Percentiles rank a stretch among this genome's conserved stretches.
These are phyloP conservation scores for Oreohelix idahoensis DNA, from an alignment of 1,140 invertebrate species.

Conservation along the genomic window DNA sequence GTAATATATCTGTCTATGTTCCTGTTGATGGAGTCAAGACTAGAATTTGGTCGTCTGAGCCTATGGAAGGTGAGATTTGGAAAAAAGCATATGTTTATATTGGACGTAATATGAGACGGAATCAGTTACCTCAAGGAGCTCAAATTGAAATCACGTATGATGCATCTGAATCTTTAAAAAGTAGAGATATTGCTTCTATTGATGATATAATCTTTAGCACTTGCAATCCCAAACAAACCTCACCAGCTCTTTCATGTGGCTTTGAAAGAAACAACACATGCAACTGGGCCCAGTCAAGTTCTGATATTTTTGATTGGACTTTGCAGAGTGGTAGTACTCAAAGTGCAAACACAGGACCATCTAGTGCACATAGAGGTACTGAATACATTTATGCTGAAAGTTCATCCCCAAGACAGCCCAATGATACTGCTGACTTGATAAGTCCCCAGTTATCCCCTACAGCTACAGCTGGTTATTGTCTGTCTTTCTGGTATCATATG, in stretches of 20 bases:
- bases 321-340: slow-evolving; percentile 54
- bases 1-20: neutral
- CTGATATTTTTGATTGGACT: slow-evolving; percentile 66
- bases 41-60: slow-evolving; percentile 9
- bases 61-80: neutral
- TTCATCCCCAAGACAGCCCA: slow-evolving; percentile 54
- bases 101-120: neutral
- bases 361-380: slow-evolving; percentile 61
- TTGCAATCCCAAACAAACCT: slow-evolving; percentile 53
- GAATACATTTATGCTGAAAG: slow-evolving; percentile 67
- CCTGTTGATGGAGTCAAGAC: slow-evolving; percentile 8
- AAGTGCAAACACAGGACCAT: slow-evolving; percentile 60
- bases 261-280: slow-evolving; percentile 60
- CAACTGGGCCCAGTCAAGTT: slow-evolving; percentile 46
- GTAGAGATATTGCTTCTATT: slow-evolving; percentile 55
- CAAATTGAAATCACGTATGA: slow-evolving; percentile 29
- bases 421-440: slow-evolving; percentile 58
- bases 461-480: slow-evolving; percentile 44
- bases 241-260: slow-evolving; percentile 51
- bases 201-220: slow-evolving; percentile 63
- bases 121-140: slow-evolving; percentile 13
- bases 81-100: slow-evolving; percentile 14
- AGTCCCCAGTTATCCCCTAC: slow-evolving; percentile 45
- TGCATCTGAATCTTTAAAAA: slow-evolving; percentile 32
- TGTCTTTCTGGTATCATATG: slow-evolving; percentile 84